Base-by-base conservation (phyloP, 92 coral and sea anemone species). In the Palythoa grandis region DNA sequence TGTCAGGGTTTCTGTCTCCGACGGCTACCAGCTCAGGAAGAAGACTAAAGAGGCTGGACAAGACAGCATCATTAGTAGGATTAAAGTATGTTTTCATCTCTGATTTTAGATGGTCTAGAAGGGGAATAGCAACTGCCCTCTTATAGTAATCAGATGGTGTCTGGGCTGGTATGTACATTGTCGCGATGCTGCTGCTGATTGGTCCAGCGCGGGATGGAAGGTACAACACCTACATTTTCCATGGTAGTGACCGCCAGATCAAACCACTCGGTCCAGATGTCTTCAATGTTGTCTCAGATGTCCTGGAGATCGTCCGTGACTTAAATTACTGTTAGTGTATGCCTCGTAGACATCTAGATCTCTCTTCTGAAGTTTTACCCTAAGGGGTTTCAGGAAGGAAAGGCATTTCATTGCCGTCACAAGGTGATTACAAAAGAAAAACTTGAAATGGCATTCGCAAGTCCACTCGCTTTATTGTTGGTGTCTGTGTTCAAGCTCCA, bases 321-420 rank as follows among this genome's bases (percentile, higher is more conserved):
- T 0, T 68, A n/a, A n/a, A n/a, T n/a, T n/a, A n/a, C n/a, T n/a
- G n/a, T n/a, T n/a, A n/a, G n/a, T n/a, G 79, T 75, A 88, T 67
- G 88, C 91, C 29, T 75, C 70, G 57, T 12, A 83, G 43, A 88
- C 72, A 48, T 76, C 85, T 13, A 69, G 40, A 52, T 76, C 85
- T 11, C 91, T 40, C 74, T 88, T 88, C 67, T 83, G 80, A 43
- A 88, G 91, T 77, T 84, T 76, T 19, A 88, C 70, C 65, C 85
- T 84, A 43, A 84, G 91, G 29, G 91, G 79, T 76, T 88, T 88
- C 72, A 83, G 22, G 17, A 75, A 38, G 16, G 85, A 75, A 38
- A 83, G 88, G 72, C 88, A 52, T 11, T 52, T 52, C 54, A 52
- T 52, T 52, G 54, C 11, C 11, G 78, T 87, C 66, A 66, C 88